A percentile compares a stretch with the other conserved stretches of the same genome.
These are phyloP conservation scores for Battus philenor DNA, from an alignment of 1,140 invertebrate species.

Conservation along the genomic window DNA sequence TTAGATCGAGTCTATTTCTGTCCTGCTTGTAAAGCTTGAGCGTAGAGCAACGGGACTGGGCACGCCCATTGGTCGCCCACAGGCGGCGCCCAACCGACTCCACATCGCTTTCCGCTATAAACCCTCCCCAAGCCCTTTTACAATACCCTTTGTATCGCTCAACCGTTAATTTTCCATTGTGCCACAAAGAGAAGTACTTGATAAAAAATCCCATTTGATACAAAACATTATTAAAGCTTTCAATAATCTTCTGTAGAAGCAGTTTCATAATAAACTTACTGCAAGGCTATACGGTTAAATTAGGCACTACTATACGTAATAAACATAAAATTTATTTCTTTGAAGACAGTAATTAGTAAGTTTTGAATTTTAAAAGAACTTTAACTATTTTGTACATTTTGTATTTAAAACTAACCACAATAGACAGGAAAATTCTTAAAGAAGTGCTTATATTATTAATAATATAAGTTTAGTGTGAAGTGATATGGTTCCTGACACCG, in stretches of 20 bases:
- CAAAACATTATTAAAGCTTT: constrained; percentile 11
- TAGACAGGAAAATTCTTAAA: too few species aligned
- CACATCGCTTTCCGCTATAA: constrained; percentile 26
- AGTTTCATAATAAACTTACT: background rate
- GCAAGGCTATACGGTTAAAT: background rate
- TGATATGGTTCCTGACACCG: too few species aligned
- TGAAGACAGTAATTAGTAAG: too few species aligned
- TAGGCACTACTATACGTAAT: background rate
- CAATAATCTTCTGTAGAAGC: constrained; percentile 3
- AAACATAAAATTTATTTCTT: background rate
- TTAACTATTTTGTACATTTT: too few species aligned
- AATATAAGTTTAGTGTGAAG: too few species aligned
- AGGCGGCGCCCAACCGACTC: constrained; percentile 36
- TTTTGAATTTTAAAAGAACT: too few species aligned
- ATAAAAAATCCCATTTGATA: constrained; percentile 14
- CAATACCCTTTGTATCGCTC: constrained; percentile 14
- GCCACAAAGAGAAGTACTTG: constrained; percentile 12
- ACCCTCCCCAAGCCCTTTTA: constrained; percentile 29
- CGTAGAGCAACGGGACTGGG: constrained; percentile 16
- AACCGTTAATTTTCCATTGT: constrained; percentile 9
- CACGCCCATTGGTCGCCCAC: constrained; percentile 30
- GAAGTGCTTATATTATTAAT: too few species aligned
- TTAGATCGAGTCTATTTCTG: background rate
- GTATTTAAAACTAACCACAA: too few species aligned
- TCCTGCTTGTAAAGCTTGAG: constrained; percentile 24